These are phyloP conservation scores for Scyliorhinus canicula DNA, from an alignment of 2,797 vertebrate genomes.

Conservation along the genomic window DNA sequence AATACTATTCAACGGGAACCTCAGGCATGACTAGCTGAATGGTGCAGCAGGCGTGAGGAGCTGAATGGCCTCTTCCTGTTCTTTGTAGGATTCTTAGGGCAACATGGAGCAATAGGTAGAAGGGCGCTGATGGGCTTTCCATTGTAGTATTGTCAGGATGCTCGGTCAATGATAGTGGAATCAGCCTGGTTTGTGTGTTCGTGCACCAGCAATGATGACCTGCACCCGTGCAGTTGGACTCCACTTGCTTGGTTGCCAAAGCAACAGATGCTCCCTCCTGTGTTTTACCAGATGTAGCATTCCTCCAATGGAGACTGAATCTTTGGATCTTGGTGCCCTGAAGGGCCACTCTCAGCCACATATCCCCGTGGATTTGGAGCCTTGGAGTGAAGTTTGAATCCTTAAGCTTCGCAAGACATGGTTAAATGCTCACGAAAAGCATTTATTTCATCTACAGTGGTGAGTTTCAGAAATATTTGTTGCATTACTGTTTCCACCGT, in stretches of 20 bases:
- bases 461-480: not conserved
- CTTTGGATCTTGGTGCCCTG: not conserved
- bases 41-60: not conserved
- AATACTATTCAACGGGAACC: not conserved
- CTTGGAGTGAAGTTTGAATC: not conserved
- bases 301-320: not conserved
- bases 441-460: not conserved
- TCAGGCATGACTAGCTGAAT: not conserved
- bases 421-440: not conserved
- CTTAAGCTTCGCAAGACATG: not conserved
- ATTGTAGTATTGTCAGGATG: not conserved
- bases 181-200: not conserved
- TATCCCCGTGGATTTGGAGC: not conserved
- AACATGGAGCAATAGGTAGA: not conserved
- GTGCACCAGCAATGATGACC: not conserved
- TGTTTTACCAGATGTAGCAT: not conserved
- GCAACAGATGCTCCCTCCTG: not conserved
- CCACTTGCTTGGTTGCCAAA: not conserved
- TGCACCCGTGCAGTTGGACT: not conserved
- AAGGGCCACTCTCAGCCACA: not conserved
- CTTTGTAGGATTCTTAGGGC: not conserved
- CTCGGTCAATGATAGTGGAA: not conserved
- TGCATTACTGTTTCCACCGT: not conserved
- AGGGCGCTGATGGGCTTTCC: not conserved
- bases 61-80: not conserved